Percentiles rank a stretch among this genome's conserved stretches.
Evolutionary conservation across 2,888 invertebrate species (phyloP).

Genomic region (Xylota segnis): DNA sequence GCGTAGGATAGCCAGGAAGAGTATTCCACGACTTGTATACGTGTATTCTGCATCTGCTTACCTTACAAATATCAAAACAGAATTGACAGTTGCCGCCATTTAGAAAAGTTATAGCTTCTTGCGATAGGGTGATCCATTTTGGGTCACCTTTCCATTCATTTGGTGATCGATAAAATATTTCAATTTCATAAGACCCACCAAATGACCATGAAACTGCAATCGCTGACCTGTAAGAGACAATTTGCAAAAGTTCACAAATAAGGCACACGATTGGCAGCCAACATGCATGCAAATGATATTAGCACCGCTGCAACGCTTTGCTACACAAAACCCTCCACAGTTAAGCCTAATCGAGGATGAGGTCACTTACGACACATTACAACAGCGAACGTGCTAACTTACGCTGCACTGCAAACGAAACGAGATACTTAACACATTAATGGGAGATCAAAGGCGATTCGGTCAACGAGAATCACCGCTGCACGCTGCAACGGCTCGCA

Average conservation of each 20-base stretch:
- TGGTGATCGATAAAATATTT: neutral
- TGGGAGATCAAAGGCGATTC: constrained; percentile 46
- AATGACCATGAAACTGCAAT: neutral
- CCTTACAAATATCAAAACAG: too few species aligned
- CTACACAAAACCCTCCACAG: constrained; percentile 7
- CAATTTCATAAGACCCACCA: neutral
- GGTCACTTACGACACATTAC: constrained; percentile 29
- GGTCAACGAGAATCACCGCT: constrained; percentile 46
- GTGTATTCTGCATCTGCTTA: too few species aligned
- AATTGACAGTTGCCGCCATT: too few species aligned
- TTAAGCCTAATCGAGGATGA: constrained; percentile 25
- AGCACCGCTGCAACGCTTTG: constrained; percentile 14
- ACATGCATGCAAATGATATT: constrained; percentile 34
- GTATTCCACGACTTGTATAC: too few species aligned
- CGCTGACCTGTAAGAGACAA: neutral
- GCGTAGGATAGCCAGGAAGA: too few species aligned
- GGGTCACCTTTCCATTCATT: too few species aligned
- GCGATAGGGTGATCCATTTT: too few species aligned
- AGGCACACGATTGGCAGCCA: neutral
- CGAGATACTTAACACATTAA: constrained; percentile 36
- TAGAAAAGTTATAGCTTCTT: too few species aligned
- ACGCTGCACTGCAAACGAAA: constrained; percentile 8
- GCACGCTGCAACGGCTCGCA: constrained; percentile 26
- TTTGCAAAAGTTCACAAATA: neutral
- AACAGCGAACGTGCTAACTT: neutral